A percentile compares a stretch with the other conserved stretches of the same genome.
Conservation (phyloP, 2,888 invertebrate genomes). For the Kuschelorhynchus macadamiae region DNA sequence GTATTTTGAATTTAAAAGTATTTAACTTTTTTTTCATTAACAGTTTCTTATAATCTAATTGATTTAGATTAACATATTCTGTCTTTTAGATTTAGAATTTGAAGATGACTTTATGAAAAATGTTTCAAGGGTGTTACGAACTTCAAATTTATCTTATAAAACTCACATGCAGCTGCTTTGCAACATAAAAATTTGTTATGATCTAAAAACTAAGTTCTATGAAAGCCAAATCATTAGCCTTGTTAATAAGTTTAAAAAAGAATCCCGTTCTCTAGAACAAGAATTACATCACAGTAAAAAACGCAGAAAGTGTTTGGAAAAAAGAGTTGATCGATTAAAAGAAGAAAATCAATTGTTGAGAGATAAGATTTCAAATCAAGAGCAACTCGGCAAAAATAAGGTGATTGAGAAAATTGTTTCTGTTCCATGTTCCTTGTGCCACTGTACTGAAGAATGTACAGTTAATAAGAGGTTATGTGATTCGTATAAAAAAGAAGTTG, state of each 20-base stretch:
- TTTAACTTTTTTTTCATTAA: too few relatives aligned
- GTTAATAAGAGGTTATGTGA: constrained; percentile 9
- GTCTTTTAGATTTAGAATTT: constrained; percentile 48
- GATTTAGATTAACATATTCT: constrained; percentile 1
- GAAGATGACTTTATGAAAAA: constrained; percentile 52
- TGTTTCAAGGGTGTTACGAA: constrained; percentile 43
- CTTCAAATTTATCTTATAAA: constrained; percentile 36
- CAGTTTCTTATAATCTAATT: constrained; percentile 7
- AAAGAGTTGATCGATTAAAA: constrained; percentile 45
- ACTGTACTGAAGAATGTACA: constrained; percentile 41
- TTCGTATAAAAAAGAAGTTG: constrained; percentile 38
- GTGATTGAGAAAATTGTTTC: constrained; percentile 23
- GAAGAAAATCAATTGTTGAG: constrained; percentile 49
- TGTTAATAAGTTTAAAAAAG: constrained; percentile 50
- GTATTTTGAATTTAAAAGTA: too few relatives aligned
- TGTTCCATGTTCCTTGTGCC: constrained; percentile 28
- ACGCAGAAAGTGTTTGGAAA: constrained; percentile 48
- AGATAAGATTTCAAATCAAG: constrained; percentile 34
- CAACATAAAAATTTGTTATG: constrained; percentile 49
- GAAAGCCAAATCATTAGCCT: constrained; percentile 48
- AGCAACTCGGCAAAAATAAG: constrained; percentile 29
- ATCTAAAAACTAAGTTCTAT: constrained; percentile 46
- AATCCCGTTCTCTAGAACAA: constrained; percentile 41
- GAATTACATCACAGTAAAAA: constrained; percentile 46
- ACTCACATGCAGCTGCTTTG: constrained; percentile 39